Conservation (phyloP, 2,888 invertebrate genomes). For the Drosophila gaucha region DNA sequence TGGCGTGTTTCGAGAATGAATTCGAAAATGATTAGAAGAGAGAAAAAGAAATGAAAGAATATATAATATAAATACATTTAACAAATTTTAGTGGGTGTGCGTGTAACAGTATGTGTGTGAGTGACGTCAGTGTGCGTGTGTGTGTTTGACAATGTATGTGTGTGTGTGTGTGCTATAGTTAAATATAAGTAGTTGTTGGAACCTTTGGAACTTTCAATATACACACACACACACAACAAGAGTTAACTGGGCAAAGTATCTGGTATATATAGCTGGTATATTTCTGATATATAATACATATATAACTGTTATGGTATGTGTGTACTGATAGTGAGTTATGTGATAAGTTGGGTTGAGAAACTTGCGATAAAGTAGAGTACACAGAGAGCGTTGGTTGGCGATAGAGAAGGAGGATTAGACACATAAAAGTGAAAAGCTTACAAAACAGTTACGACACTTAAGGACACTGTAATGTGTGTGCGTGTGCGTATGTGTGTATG, state of each 20-base stretch:
- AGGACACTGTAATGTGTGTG: conserved; percentile 47
- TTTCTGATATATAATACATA: conserved; percentile 13
- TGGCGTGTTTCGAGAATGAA: conserved; percentile 73
- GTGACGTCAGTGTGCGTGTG: conserved; percentile 41
- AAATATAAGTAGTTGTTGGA: conserved; percentile 30
- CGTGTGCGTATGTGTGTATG: conserved; percentile 36
- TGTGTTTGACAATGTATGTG: conserved; percentile 25
- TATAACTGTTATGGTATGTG: conserved; percentile 36
- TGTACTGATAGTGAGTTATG: conserved; percentile 29
- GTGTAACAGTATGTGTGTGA: conserved; percentile 36
- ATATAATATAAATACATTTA: conserved; percentile 83
- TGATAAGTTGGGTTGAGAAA: conserved; percentile 25
- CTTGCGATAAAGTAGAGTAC: conserved; percentile 30
- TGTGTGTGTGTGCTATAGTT: conserved; percentile 21
- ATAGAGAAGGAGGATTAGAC: conserved; percentile 24
- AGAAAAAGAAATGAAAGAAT: conserved; percentile 84
- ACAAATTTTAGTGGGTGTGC: conserved; percentile 79
- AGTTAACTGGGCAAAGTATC: conserved; percentile 18
- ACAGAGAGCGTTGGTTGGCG: conserved; percentile 28
- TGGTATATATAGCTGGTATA: conserved; percentile 24
- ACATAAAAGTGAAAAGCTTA: conserved; percentile 42
- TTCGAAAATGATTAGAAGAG: conserved; percentile 82
- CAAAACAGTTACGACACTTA: conserved; percentile 50
- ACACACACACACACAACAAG: conserved; percentile 44
- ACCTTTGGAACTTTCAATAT: conserved; percentile 35